These are phyloP conservation scores for Glyphotaelius pellucidus DNA, from an alignment of 2,888 invertebrate species.

Conservation along the genomic window DNA sequence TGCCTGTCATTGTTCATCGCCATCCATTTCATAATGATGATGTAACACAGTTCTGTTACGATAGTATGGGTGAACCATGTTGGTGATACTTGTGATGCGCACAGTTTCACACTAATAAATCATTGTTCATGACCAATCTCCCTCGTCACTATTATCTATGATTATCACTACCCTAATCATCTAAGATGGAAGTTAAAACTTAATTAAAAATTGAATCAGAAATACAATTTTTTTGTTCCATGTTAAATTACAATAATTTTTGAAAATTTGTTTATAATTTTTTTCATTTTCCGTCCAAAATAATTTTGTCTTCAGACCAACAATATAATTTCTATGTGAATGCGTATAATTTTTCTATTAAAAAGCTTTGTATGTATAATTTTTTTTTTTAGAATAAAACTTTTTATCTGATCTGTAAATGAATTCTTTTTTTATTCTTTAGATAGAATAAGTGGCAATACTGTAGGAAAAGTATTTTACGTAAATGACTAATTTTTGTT, in stretches of 20 bases:
- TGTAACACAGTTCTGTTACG: too few relatives aligned
- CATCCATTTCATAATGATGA: too few relatives aligned
- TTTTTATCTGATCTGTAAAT: background rate
- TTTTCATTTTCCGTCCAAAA: background rate
- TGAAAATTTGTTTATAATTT: background rate
- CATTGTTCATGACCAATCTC: too few relatives aligned
- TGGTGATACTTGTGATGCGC: too few relatives aligned
- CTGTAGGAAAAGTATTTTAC: background rate
- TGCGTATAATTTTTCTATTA: background rate
- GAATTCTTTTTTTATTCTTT: slow-evolving; percentile 1
- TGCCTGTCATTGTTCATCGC: too few relatives aligned
- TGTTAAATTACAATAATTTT: background rate
- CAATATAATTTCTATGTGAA: background rate
- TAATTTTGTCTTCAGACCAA: background rate
- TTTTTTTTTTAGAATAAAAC: background rate
- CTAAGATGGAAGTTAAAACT: too few relatives aligned
- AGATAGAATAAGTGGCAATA: background rate
- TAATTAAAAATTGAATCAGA: background rate
- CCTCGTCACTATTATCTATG: too few relatives aligned
- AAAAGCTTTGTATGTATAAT: background rate
- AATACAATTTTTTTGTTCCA: background rate
- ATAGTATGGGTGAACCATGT: too few relatives aligned
- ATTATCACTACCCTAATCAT: too few relatives aligned
- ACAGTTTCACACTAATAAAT: too few relatives aligned
- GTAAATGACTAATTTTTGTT: slow-evolving; percentile 10